A percentile compares a stretch with the other conserved stretches of the same genome.
Conservation (phyloP, 2,797 vertebrate genomes). For the Microctenopoma steveboyesi region DNA sequence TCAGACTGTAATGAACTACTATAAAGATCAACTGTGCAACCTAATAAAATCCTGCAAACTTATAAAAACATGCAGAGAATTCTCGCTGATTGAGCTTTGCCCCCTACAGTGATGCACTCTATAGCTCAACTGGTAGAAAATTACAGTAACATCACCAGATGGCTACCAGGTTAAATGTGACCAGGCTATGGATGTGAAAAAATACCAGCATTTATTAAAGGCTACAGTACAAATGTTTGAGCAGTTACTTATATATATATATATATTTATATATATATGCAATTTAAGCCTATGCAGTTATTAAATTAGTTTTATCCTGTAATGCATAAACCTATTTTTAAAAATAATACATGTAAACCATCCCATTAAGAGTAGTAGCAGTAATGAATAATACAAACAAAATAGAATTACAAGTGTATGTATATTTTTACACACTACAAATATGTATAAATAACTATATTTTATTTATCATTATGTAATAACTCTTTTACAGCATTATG, state of each 20-base stretch:
- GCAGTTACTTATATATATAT: neutral
- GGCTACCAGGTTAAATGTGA: slow-evolving; percentile 10
- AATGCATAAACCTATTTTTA: neutral
- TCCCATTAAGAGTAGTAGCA: neutral
- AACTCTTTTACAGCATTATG: too few species aligned
- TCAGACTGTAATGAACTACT: neutral
- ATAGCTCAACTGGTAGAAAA: neutral
- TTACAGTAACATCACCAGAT: neutral
- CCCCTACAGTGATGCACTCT: neutral
- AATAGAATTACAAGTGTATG: too few species aligned
- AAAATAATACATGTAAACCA: slow-evolving; percentile 1
- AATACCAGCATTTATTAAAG: neutral
- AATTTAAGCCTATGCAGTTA: slow-evolving; percentile 21
- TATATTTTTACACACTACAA: too few species aligned
- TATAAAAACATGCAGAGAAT: slow-evolving; percentile 9
- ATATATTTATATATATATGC: neutral
- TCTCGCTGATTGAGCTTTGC: neutral
- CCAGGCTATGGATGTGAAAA: neutral
- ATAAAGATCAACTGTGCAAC: too few species aligned
- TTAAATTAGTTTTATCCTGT: slow-evolving; percentile 6
- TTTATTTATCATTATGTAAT: too few species aligned
- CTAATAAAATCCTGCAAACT: neutral
- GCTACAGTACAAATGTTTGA: neutral
- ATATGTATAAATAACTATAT: too few species aligned
- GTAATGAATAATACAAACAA: too few species aligned